Evolutionary conservation across 2,113 vertebrate species (phyloP).

Genomic region (Hyperopisus bebe): DNA sequence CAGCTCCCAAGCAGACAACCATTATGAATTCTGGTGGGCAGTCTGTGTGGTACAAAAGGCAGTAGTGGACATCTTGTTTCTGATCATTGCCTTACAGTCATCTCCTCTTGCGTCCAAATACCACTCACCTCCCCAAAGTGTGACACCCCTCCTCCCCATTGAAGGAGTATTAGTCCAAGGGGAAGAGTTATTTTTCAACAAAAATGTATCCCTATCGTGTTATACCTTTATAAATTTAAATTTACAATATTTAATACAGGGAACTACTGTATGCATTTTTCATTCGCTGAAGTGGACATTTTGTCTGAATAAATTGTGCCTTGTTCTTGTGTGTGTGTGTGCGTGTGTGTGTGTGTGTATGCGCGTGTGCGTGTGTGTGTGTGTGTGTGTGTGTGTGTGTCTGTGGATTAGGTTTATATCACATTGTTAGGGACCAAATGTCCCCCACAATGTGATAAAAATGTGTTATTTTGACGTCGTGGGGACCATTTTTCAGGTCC

Average conservation of each 20-base stretch:
- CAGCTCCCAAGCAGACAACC: neutral
- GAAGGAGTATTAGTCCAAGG: neutral
- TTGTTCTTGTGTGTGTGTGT: neutral
- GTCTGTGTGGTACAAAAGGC: neutral
- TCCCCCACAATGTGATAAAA: neutral
- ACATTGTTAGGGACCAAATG: neutral
- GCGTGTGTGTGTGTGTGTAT: too few species aligned
- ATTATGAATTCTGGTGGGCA: neutral
- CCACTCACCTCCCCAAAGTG: neutral
- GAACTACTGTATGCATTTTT: neutral
- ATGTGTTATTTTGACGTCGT: neutral
- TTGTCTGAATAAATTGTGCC: neutral
- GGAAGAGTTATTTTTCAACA: neutral
- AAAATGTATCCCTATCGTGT: neutral
- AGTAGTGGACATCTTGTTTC: neutral
- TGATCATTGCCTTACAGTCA: neutral
- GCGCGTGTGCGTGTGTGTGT: too few species aligned
- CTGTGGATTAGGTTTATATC: neutral
- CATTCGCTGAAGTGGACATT: neutral
- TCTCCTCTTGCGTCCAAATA: neutral
- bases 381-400: neutral
- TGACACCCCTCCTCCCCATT: neutral
- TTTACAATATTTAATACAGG: neutral
- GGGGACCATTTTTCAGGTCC: too few species aligned
- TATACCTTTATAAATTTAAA: neutral